Evolutionary conservation across 2,113 vertebrate genomes (phyloP), one percentile per base, ranked within the genome.

Genomic region (Apteryx owenii): DNA sequence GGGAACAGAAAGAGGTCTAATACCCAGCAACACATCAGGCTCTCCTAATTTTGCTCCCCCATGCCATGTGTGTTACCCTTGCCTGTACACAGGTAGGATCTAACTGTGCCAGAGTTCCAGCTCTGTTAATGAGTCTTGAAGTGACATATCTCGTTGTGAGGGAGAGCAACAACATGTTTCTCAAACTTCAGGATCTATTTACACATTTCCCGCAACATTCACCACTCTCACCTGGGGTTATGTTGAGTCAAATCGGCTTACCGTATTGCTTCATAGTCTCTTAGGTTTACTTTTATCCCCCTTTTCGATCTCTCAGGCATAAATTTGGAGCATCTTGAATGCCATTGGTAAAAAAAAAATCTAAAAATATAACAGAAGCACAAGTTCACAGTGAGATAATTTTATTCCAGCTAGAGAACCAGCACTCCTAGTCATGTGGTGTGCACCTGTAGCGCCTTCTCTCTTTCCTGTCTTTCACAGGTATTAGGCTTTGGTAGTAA

Each of bases 331-430:
- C 64, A 60, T 21, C 42, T 31, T 4, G 64, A 83, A 89, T 7
- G 22, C 14, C 71, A 83, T 36, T 25, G 36, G 22, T 42, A 73
- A 48, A 22, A 36, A 46, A n/a, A 2, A 58, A 16, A 75, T 26
- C 51, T 77, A 89, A 90, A 97, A 93, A 79, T 88, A 76, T 77
- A 93, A 33, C 22, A 90, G 50, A 78, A 96, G 81, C 29, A 56
- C 11, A 81, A 40, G 18, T 88, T 89, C 75, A 71, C 62, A 60
- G 29, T n/a, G 64, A 89, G 79, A 72, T 69, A 85, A 83, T 96
- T 92, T 95, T 73, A 84, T 85, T 83, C 66, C 44, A 95, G 36
- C 21, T 54, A 42, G 13, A 95, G 44, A 95, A 76, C 3, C 31
- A 86, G 60, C 29, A 51, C 0, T 3, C 56, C 73, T 87, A 75